Percentiles rank a stretch among this genome's conserved stretches.
Conservation (phyloP, 2,113 vertebrate species). For the Oceanodroma tethys region DNA sequence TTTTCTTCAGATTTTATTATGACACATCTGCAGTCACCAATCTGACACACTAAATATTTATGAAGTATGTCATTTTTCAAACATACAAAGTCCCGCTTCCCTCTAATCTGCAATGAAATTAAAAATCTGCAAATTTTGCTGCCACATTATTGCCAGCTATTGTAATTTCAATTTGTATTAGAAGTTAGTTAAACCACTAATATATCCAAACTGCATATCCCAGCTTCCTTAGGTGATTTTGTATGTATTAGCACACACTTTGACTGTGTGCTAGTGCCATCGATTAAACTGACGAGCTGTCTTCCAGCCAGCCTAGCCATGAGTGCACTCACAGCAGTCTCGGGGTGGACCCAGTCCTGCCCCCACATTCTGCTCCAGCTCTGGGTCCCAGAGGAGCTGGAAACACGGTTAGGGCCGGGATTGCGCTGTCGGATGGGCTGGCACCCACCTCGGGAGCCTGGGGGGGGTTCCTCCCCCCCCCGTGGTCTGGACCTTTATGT, state of each 20-base stretch:
- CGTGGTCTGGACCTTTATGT: too few relatives aligned
- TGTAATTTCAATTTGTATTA: background rate
- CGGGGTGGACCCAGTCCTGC: background rate
- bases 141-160: background rate
- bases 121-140: background rate
- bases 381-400: background rate
- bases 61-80: background rate
- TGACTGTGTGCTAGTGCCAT: background rate
- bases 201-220: background rate
- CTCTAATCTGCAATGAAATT: background rate
- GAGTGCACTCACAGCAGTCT: too few relatives aligned
- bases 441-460: too few relatives aligned
- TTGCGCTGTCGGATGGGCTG: background rate
- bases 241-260: background rate
- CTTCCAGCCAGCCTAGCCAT: background rate
- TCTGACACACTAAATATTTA: background rate
- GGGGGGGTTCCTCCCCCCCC: background rate
- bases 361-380: background rate
- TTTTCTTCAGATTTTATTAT: background rate
- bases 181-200: background rate
- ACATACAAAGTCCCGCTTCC: background rate
- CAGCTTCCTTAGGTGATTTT: background rate
- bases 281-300: background rate
- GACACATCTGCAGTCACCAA: background rate
- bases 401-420: background rate